A percentile compares a stretch with the other conserved stretches of the same genome.
These are phyloP conservation scores for Linepithema humile DNA, from an alignment of 1,140 invertebrate species.

Conservation along the genomic window DNA sequence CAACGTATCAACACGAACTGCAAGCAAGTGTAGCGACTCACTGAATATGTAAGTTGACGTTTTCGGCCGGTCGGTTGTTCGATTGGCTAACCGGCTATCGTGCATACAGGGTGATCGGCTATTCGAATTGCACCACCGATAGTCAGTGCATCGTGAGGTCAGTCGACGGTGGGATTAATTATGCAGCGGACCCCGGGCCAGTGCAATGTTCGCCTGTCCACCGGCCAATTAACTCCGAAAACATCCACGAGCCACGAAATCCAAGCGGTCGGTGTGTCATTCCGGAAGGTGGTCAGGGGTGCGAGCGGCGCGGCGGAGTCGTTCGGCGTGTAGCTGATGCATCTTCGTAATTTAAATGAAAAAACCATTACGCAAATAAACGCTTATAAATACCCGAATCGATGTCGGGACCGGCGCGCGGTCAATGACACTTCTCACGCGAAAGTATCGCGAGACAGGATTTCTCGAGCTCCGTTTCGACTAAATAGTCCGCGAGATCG, in stretches of 20 bases:
- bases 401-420: neutral
- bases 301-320: neutral
- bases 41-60: slow-evolving; percentile 53
- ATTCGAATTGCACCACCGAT: slow-evolving; percentile 59
- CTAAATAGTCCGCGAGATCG: neutral
- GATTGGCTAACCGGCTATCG: slow-evolving; percentile 42
- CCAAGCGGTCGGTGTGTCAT: slow-evolving; percentile 47
- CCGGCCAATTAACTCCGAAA: slow-evolving; percentile 79
- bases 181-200: slow-evolving; percentile 74
- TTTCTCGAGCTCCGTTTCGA: neutral
- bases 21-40: slow-evolving; percentile 35
- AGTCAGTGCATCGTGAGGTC: slow-evolving; percentile 72
- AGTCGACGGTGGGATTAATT: slow-evolving; percentile 78
- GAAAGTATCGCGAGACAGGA: neutral
- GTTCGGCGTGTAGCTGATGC: neutral
- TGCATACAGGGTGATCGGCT: slow-evolving; percentile 35
- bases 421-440: slow-evolving; percentile 7
- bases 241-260: slow-evolving; percentile 73
- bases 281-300: neutral
- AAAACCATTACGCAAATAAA: slow-evolving; percentile 47
- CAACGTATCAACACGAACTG: slow-evolving; percentile 22
- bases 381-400: slow-evolving; percentile 37
- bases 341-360: slow-evolving; percentile 47
- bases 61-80: slow-evolving; percentile 37
- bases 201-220: slow-evolving; percentile 60